A percentile compares a stretch with the other conserved stretches of the same genome.
phyloP scores from a whole-genome alignment of 2,888 invertebrate genomes.

The Eledona agricola region DNA sequence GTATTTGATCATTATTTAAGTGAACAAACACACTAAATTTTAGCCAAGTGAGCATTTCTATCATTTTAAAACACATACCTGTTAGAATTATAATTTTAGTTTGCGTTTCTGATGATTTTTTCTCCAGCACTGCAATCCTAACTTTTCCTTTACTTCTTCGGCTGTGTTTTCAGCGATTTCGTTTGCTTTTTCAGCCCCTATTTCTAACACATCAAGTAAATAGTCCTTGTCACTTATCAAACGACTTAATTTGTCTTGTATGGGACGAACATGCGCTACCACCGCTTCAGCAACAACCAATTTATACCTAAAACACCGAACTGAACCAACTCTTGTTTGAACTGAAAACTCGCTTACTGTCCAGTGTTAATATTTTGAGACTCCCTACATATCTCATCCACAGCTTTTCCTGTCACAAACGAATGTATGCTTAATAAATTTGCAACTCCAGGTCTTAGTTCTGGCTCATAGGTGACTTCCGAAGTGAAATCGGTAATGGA shows the following conservation, averaged over 20 bases:
- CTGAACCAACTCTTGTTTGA: conserved; percentile 12
- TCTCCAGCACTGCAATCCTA: conserved; percentile 61
- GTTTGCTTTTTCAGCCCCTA: conserved; percentile 67
- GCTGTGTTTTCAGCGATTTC: conserved; percentile 67
- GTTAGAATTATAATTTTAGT: conserved; percentile 11
- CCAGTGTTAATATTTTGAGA: conserved; percentile 75
- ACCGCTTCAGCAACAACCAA: conserved; percentile 76
- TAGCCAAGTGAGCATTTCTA: neutral
- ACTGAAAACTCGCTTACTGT: conserved; percentile 64
- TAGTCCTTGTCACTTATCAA: conserved; percentile 70
- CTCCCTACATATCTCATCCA: conserved; percentile 76
- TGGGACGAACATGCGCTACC: conserved; percentile 74
- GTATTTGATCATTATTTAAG: conserved; percentile 13
- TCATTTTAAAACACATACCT: conserved; percentile 1
- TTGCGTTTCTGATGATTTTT: conserved; percentile 12
- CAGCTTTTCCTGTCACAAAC: conserved; percentile 71
- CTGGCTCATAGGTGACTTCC: conserved; percentile 82
- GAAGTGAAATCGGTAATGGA: conserved; percentile 91
- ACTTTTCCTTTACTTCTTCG: conserved; percentile 66
- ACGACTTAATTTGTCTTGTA: conserved; percentile 68
- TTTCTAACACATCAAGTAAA: conserved; percentile 67
- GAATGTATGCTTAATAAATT: conserved; percentile 89
- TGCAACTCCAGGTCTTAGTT: conserved; percentile 83
- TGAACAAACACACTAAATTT: too few relatives aligned
- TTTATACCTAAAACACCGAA: conserved; percentile 73